Percentiles rank a stretch among this genome's conserved stretches.
Conservation (phyloP, 2,113 vertebrate genomes). For the Agapornis roseicollis region DNA sequence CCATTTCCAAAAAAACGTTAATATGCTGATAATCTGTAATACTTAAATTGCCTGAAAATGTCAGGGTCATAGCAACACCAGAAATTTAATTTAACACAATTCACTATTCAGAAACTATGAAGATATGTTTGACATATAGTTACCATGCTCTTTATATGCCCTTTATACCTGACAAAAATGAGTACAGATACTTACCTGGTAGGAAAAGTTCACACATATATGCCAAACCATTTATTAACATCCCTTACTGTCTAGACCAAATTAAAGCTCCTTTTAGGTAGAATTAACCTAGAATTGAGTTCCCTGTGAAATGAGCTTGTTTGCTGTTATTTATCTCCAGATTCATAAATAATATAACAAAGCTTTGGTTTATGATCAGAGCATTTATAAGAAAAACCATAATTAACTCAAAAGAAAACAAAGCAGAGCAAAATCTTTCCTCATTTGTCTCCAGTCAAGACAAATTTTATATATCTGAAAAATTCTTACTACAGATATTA, state of each 20-base stretch:
- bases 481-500: not conserved
- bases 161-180: constrained; percentile 54
- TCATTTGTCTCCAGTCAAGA: not conserved
- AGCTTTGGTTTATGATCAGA: not conserved
- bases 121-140: constrained; percentile 47
- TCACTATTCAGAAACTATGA: constrained; percentile 20
- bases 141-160: constrained; percentile 44
- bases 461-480: not conserved
- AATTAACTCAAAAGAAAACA: not conserved
- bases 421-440: not conserved
- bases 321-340: not conserved
- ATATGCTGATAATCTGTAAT: not conserved
- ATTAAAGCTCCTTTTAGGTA: not conserved
- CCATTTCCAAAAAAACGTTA: not conserved
- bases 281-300: constrained; percentile 1
- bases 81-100: constrained; percentile 34
- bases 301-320: not conserved
- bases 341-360: not conserved
- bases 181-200: constrained; percentile 33
- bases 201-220: constrained; percentile 45
- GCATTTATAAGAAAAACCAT: not conserved
- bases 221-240: constrained; percentile 30
- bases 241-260: not conserved
- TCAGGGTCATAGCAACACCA: constrained; percentile 29
- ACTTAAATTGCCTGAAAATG: constrained; percentile 34